Evolutionary conservation across 2,113 vertebrate species (phyloP), one percentile per base, ranked within the genome.

Genomic region (Pedionomus torquatus): DNA sequence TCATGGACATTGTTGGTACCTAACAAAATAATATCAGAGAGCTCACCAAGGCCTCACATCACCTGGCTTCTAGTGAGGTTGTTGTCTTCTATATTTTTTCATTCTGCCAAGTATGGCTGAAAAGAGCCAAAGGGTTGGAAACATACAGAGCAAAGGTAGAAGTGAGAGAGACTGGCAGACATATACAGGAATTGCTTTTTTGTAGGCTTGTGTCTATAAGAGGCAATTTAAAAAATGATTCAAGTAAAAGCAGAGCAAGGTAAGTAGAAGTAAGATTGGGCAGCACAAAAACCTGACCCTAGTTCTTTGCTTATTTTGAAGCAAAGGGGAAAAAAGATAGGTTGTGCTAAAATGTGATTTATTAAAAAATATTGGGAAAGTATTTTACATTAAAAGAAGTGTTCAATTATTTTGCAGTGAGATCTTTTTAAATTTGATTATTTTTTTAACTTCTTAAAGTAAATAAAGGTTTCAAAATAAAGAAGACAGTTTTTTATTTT

Each of bases 1-100:
- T 71, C 33, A 13, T 0, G 0, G 48, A 30, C 37, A 10, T 31
- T 43, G 4, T n/a, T 68, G 43, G 6, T 66, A 6, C 33, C 64
- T 44, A 33, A 35, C 1, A 2, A 84, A 60, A 35, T 20, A 33
- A 1, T 43, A 48, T 24, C 24, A 25, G 30, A 35, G 35, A 57
- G 15, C 30, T n/a, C 33, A 78, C 13, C 30, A 48, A 61, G 60
- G 64, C 26, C n/a, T 51, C 58, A 49, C 26, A 48, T 8, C 26
- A 35, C 10, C 13, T 79, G 26, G 4, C 17, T 75, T 70, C 9
- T 37, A 43, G 26, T 8, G 10, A 79, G 13, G 3, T 7, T 15
- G 16, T 24, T 57, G 10, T n/a, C 17, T 54, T 65, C 18, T n/a
- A 35, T 5, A 21, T 4, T 41, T 10, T 60, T 69, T 35, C 17